phyloP scores from a whole-genome alignment of 2,888 invertebrate species.

The Scaptomyza parva region DNA sequence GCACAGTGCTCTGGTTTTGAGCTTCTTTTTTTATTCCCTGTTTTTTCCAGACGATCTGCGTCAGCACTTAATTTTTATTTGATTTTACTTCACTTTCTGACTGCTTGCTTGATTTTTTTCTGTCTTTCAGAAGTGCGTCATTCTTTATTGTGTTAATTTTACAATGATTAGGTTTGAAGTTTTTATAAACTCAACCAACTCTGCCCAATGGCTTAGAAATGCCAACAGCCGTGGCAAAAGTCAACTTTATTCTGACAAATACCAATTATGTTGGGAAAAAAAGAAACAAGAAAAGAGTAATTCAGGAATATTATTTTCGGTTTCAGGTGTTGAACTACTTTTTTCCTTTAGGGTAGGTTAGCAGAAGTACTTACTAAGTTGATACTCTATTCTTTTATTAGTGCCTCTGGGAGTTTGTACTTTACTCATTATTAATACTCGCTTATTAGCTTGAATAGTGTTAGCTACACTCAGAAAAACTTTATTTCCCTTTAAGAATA shows the following conservation, averaged over 20 bases:
- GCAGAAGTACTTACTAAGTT: not conserved
- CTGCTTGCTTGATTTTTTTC: constrained; percentile 3
- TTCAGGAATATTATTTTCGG: not conserved
- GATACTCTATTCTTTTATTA: constrained; percentile 35
- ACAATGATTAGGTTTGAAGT: constrained; percentile 63
- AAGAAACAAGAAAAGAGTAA: constrained; percentile 35
- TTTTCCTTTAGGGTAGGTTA: not conserved
- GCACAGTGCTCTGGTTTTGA: constrained; percentile 29
- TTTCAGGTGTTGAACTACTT: too few relatives aligned
- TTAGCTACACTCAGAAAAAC: too few relatives aligned
- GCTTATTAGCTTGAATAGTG: too few relatives aligned
- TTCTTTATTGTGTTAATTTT: constrained; percentile 72
- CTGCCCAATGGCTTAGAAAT: too few relatives aligned
- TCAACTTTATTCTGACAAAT: constrained; percentile 67
- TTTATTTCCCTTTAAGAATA: too few relatives aligned
- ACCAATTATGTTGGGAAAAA: constrained; percentile 33
- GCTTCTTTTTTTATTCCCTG: too few relatives aligned
- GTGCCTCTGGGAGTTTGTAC: constrained; percentile 16
- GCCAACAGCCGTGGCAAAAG: constrained; percentile 12
- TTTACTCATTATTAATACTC: not conserved
- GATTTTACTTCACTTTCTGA: constrained; percentile 60
- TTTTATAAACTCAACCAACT: constrained; percentile 24
- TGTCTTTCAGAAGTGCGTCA: constrained; percentile 43
- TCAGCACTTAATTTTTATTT: constrained; percentile 79
- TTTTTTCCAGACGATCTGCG: constrained; percentile 71